These are phyloP conservation scores for Phaethon lepturus DNA, from an alignment of 2,113 vertebrate species.

Conservation along the genomic window DNA sequence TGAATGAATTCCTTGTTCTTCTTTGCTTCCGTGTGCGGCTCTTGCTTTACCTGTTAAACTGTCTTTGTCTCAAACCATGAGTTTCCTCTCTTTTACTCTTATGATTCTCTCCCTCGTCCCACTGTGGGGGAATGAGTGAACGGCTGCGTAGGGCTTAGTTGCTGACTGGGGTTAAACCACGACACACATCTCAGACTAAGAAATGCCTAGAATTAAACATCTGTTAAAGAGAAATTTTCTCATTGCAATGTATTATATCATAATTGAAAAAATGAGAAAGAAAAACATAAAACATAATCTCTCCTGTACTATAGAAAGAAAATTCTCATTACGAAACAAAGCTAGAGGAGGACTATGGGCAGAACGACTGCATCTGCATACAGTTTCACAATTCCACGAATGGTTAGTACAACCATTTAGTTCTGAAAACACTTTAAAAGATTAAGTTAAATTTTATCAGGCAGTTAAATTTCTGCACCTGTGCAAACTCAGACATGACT, in stretches of 20 bases:
- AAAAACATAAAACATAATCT: background rate
- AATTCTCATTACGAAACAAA: background rate
- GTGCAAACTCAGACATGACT: background rate
- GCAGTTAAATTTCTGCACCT: background rate
- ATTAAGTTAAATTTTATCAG: background rate
- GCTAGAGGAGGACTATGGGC: background rate
- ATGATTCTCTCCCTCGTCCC: too few relatives aligned
- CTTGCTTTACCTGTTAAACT: too few relatives aligned
- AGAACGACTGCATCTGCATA: background rate
- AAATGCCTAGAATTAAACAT: background rate
- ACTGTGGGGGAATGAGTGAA: too few relatives aligned
- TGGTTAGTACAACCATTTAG: background rate
- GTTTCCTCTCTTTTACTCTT: too few relatives aligned
- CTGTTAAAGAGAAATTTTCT: background rate
- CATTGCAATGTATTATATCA: background rate
- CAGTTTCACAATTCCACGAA: background rate
- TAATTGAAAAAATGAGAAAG: background rate
- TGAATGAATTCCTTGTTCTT: too few relatives aligned
- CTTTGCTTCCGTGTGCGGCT: too few relatives aligned
- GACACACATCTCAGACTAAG: background rate
- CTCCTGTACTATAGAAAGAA: background rate
- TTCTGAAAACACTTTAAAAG: background rate
- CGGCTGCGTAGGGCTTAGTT: too few relatives aligned
- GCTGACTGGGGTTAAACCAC: too few relatives aligned
- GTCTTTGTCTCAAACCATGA: too few relatives aligned